Conservation (phyloP, 2,888 invertebrate species). For the Drosophila limbata region DNA sequence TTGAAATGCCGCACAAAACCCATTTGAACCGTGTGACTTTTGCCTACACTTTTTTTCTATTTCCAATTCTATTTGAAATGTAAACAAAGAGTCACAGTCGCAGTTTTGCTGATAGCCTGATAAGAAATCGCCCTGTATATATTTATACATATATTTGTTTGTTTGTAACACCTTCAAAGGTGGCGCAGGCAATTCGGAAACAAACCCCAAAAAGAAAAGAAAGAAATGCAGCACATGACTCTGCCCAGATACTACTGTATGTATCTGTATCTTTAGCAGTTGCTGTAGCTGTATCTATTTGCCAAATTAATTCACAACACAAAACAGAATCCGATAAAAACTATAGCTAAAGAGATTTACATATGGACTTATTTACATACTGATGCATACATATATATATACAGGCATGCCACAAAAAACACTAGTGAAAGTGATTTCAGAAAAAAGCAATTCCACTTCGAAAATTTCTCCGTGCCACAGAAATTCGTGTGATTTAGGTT, state of each 20-base stretch:
- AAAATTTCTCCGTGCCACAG: no score
- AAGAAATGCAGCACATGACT: slow-evolving; percentile 67
- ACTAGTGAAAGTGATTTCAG: no score
- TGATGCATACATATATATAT: neutral
- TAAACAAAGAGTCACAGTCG: slow-evolving; percentile 44
- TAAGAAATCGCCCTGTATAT: slow-evolving; percentile 8
- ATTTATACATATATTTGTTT: slow-evolving; percentile 6
- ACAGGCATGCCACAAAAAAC: no score
- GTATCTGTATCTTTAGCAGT: neutral
- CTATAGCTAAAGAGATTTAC: slow-evolving; percentile 24
- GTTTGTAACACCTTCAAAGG: slow-evolving; percentile 65
- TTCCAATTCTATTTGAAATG: slow-evolving; percentile 24
- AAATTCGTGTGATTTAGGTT: no score
- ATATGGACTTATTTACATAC: slow-evolving; percentile 23
- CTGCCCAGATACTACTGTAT: slow-evolving; percentile 6
- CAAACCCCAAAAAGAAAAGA: slow-evolving; percentile 8
- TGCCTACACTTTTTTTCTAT: slow-evolving; percentile 15
- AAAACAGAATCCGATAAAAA: slow-evolving; percentile 29
- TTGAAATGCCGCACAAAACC: slow-evolving; percentile 16
- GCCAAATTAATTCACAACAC: slow-evolving; percentile 59
- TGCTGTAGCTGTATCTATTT: slow-evolving; percentile 46
- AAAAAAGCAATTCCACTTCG: no score
- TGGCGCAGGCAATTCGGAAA: slow-evolving; percentile 22
- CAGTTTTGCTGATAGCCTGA: slow-evolving; percentile 27
- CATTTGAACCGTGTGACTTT: slow-evolving; percentile 24